Base-by-base conservation (phyloP, 2,797 vertebrate species). In the Borostomias antarcticus region DNA sequence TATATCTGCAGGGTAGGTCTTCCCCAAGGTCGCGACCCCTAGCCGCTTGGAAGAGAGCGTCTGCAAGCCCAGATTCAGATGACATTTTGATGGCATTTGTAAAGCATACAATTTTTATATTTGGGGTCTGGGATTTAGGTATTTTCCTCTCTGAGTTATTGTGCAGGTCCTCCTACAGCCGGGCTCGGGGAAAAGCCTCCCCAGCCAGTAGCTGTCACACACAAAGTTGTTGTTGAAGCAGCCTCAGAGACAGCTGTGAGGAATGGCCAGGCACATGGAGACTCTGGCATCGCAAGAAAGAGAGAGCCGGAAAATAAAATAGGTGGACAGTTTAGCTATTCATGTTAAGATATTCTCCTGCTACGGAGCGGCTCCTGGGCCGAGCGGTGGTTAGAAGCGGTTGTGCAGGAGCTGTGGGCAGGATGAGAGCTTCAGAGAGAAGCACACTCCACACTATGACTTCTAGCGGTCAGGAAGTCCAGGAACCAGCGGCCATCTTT, bases 1-100 rank as follows among this genome's bases (percentile, higher is more conserved):
- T 57, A 43, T 64, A 61, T 67, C 76, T 60, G 63, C 72, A 78
- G 58, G 74, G 74, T 68, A 73, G 76, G 80, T 82, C 80, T 68
- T 51, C 64, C 84, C 66, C 78, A 79, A 78, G 75, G 76, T 78
- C 68, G 40, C 76, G 76, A 86, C 75, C 66, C 58, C 28, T n/a
- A 7, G 63, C 58, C 50, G 69, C 68, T 67, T 45, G 29, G 52
- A 13, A 56, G 17, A 62, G n/a, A 17, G 43, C 45, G 67, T 58
- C 62, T 69, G 29, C 60, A 25, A 76, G 40, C 63, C 70, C 43
- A 56, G 59, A 73, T 68, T 76, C 53, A 78, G 79, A 86, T 91
- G 89, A 88, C 87, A 89, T 89, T 87, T 89, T 62, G 57, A 82
- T 88, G 85, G 86, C 79, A 74, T 82, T 83, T 81, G 76, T 73